phyloP scores from a whole-genome alignment of 1,140 invertebrate species.

The Ruditapes philippinarum region DNA sequence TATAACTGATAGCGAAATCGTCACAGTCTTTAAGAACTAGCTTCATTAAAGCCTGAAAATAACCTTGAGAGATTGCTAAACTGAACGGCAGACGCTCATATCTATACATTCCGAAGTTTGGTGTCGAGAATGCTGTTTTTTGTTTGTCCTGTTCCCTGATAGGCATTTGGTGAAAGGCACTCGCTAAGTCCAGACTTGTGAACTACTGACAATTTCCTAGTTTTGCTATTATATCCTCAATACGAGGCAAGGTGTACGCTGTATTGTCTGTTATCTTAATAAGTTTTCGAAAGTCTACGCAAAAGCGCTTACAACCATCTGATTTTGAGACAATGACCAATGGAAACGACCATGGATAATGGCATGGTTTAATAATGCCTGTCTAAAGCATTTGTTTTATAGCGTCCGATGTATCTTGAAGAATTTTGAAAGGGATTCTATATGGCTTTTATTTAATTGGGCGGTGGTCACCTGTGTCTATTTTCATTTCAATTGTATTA shows the following conservation, averaged over 20 bases:
- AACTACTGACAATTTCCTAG: slow-evolving; percentile 57
- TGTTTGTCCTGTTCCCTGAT: slow-evolving; percentile 67
- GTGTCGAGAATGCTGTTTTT: slow-evolving; percentile 80
- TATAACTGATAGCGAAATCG: neutral
- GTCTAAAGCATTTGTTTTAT: slow-evolving; percentile 61
- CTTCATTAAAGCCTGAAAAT: slow-evolving; percentile 77
- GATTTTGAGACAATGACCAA: neutral
- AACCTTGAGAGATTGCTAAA: slow-evolving; percentile 68
- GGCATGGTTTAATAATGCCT: neutral
- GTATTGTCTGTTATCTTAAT: neutral
- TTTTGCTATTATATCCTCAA: neutral
- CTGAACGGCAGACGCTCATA: slow-evolving; percentile 81
- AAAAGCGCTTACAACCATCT: neutral
- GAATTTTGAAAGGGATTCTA: slow-evolving; percentile 61
- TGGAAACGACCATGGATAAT: neutral
- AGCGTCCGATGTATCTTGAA: slow-evolving; percentile 49
- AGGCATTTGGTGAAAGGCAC: slow-evolving; percentile 15
- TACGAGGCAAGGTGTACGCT: neutral
- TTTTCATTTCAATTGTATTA: slow-evolving; percentile 41
- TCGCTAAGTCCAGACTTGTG: slow-evolving; percentile 27
- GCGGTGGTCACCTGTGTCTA: slow-evolving; percentile 54
- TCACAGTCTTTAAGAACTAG: slow-evolving; percentile 54
- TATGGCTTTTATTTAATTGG: slow-evolving; percentile 69
- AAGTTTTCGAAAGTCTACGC: neutral
- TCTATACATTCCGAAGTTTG: slow-evolving; percentile 63